These are phyloP conservation scores for Isoperla grammatica DNA, from an alignment of 2,888 invertebrate genomes.

Conservation along the genomic window DNA sequence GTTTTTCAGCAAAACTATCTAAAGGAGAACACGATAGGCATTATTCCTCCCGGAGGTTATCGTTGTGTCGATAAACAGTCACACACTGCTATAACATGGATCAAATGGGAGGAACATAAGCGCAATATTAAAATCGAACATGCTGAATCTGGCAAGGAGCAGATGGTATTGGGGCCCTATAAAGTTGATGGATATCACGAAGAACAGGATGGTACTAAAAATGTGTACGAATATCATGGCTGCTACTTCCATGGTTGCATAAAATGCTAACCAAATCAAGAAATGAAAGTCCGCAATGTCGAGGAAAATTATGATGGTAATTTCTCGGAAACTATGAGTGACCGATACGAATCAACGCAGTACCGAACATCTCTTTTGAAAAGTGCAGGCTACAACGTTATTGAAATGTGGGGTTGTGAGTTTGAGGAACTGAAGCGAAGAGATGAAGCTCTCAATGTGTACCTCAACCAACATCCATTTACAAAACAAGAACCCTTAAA, in stretches of 20 bases:
- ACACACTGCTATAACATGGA: too few species aligned
- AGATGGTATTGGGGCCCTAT: too few species aligned
- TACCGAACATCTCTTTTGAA: neutral
- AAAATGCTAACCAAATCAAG: neutral
- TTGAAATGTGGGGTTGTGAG: constrained; percentile 26
- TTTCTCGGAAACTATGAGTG: neutral
- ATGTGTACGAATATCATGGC: constrained; percentile 6
- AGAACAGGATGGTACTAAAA: too few species aligned
- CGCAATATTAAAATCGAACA: too few species aligned
- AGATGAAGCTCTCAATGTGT: neutral
- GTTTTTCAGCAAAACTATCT: too few species aligned
- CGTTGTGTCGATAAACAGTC: too few species aligned
- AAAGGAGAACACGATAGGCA: too few species aligned
- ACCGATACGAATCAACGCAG: neutral
- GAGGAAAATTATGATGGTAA: too few species aligned
- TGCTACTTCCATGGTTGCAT: constrained; percentile 21
- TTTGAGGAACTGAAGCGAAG: neutral
- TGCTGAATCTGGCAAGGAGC: too few species aligned
- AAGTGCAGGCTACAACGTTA: constrained; percentile 16
- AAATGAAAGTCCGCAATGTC: neutral
- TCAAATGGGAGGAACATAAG: too few species aligned
- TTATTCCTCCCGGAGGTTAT: too few species aligned
- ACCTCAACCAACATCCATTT: neutral
- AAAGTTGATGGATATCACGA: too few species aligned
- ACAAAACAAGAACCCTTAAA: constrained; percentile 11